Base-by-base conservation (phyloP, 1,140 invertebrate genomes). In the Harlomillsia oculata region DNA sequence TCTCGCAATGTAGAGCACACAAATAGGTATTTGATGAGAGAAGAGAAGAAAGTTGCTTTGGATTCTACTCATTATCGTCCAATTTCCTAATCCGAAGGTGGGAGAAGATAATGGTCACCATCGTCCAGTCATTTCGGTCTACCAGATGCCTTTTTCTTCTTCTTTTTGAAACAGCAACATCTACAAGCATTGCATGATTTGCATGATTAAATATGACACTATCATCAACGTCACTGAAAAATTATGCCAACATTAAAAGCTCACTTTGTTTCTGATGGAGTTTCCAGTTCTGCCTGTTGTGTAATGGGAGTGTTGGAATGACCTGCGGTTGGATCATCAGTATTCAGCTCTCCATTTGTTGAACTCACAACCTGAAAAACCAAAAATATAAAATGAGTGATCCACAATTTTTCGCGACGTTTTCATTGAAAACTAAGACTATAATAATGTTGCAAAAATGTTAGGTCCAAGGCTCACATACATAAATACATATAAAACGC, bases 241-340 rank as follows among this genome's bases (percentile, higher is more conserved):
- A 25, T 3, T 3, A 30, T 28, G 25, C 18, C 16, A 32, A 46
- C 34, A 58, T 16, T 46, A 21, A 41, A 36, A 84, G 18, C 84
- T 80, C 79, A 91, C 87, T 89, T 89, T 76, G 89, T 89, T 80
- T 90, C 85, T 76, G 89, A 84, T 68, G 88, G 79, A 72, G 91
- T 84, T 71, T 96, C 93, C 36, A 92, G 84, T 78, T 96, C 93
- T 72, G 87, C 84, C 65, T 83, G 83, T 70, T 86, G 85, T 58
- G 90, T 92, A 70, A 96, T 95, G 56, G 91, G 92, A 64, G 91
- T 94, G 74, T 95, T 95, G 69, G 90, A 95, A 75, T 95, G 91
- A 49, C 90, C 92, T 66, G 89, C 91, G 41, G 87, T 91, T 23
- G 90, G 91, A 76, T 97, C 92, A 74, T 96, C 93, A 65, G 87